Percentiles rank a stretch among this genome's conserved stretches.
These are phyloP conservation scores for Cercocebus atys DNA, from an alignment of 2,113 vertebrate species.

Conservation along the genomic window DNA sequence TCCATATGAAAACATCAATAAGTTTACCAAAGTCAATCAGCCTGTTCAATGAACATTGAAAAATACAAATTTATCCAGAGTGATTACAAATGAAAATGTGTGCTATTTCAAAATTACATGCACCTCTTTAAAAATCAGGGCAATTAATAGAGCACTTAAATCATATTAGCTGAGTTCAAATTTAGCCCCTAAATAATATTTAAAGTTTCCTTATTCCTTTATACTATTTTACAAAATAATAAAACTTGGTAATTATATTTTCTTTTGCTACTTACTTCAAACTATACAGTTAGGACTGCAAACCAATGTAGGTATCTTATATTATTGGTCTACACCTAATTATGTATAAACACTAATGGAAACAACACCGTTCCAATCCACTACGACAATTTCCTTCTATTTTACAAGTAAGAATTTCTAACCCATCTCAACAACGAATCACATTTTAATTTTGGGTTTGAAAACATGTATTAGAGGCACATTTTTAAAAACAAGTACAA, in stretches of 20 bases:
- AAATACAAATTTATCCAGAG: conserved; percentile 39
- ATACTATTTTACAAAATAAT: conserved; percentile 44
- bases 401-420: conserved; percentile 14
- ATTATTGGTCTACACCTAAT: neutral
- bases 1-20: neutral
- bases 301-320: neutral
- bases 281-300: conserved; percentile 26
- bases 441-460: neutral
- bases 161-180: neutral
- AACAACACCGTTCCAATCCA: neutral
- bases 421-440: neutral
- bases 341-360: neutral
- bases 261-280: conserved; percentile 29
- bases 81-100: neutral
- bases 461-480: conserved; percentile 46
- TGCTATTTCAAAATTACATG: conserved; percentile 38
- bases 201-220: conserved; percentile 27
- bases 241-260: conserved; percentile 31
- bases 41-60: conserved; percentile 22
- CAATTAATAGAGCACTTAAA: conserved; percentile 32
- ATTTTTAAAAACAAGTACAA: conserved; percentile 47
- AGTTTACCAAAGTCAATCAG: conserved; percentile 26
- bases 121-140: neutral
- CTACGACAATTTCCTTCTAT: conserved; percentile 12
- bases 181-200: conserved; percentile 15